Conservation (phyloP, 2,888 invertebrate genomes). For the Idaea straminata region DNA sequence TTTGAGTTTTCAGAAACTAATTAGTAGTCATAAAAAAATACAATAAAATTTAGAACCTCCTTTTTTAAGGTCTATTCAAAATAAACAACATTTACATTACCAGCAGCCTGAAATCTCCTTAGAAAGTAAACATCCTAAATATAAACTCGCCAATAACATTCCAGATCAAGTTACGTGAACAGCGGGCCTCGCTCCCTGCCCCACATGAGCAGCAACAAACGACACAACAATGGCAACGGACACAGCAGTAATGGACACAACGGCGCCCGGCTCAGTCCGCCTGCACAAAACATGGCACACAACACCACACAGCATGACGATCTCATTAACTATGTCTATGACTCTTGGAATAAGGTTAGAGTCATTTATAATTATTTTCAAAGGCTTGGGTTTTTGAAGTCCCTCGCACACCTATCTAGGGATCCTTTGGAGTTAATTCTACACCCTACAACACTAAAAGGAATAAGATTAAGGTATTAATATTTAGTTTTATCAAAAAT, state of each 20-base stretch:
- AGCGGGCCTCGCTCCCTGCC: constrained; percentile 69
- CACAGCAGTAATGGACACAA: constrained; percentile 41
- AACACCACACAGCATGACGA: constrained; percentile 84
- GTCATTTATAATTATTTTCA: neutral
- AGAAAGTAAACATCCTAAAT: neutral
- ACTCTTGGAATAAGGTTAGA: constrained; percentile 86
- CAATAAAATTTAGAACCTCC: no score
- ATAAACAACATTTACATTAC: neutral
- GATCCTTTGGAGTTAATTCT: neutral
- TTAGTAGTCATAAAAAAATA: no score
- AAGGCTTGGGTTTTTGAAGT: neutral
- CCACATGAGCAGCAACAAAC: constrained; percentile 56
- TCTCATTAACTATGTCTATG: constrained; percentile 88
- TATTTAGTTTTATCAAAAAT: no score
- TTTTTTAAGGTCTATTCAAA: no score
- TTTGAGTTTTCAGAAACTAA: no score
- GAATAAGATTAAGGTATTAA: no score
- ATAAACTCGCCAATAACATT: constrained; percentile 24
- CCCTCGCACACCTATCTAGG: neutral
- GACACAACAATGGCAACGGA: constrained; percentile 30
- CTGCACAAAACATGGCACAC: constrained; percentile 47
- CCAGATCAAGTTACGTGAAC: constrained; percentile 67
- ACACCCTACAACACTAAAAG: no score
- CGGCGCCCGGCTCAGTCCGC: constrained; percentile 63
- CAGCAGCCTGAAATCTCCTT: neutral